Base-by-base conservation (phyloP, 2,113 vertebrate genomes). In the Muntiacus reevesi region DNA sequence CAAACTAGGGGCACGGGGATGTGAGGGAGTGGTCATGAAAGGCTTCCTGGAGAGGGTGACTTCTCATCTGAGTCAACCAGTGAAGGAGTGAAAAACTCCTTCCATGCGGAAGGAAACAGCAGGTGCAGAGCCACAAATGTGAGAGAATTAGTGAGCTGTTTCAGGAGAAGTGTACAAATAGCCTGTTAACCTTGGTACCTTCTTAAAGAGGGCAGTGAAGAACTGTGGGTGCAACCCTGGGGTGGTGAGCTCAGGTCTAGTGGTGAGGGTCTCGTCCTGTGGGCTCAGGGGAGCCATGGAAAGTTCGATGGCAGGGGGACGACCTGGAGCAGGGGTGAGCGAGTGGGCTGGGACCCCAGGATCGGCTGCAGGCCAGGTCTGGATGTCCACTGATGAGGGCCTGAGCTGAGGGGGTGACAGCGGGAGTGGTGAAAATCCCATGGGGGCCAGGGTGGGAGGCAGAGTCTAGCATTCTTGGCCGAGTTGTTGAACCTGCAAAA, bases 21-120 rank as follows among this genome's bases (percentile, higher is more conserved):
- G 16, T 79, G 76, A 27, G 40, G 52, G 12, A 28, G 16, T 33
- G 54, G 21, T 55, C 55, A 86, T 30, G 57, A 76, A 88, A 54
- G 43, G 27, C 67, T 92, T 94, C 94, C 78, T 57, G 45, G 78
- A 81, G 28, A 19, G 57, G 62, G 25, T 40, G 43, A 64, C 45
- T 97, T 88, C 59, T 54, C 17, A 71, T 85, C 11, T 78, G 52
- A 93, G 78, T 76, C 94, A 95, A n/a, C 21, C 21, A 85, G 54
- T n/a, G 17, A 57, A 91, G 23, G 45, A 64, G 16, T 33, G 2
- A 67, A 47, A 27, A 50, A 54, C 54, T 6, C 33, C 36, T 79
- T 95, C 71, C 52, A 6, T 30, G 79, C 40, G 25, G 50, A 97
- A 91, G 55, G 78, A 60, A 86, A 85, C 30, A 79, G 21, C 28